Evolutionary conservation across 2,888 invertebrate genomes (phyloP).

Genomic region (Noctua fimbriata): DNA sequence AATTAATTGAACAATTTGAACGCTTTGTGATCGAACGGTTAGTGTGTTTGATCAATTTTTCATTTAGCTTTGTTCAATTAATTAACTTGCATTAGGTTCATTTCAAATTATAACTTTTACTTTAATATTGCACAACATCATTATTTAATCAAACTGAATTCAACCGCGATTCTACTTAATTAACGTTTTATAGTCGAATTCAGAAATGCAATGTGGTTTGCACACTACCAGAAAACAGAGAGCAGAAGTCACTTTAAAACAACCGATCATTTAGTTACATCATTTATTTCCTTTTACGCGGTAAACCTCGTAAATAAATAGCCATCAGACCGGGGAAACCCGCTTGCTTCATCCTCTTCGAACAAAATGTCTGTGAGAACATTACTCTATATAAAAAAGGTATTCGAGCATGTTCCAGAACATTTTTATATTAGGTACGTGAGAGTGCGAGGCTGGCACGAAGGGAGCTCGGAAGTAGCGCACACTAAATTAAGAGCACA

Average conservation of each 20-base stretch:
- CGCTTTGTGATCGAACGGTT: constrained; percentile 68
- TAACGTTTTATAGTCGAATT: constrained; percentile 11
- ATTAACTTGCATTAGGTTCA: constrained; percentile 27
- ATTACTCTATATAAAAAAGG: constrained; percentile 41
- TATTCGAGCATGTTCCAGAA: constrained; percentile 41
- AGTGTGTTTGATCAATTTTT: constrained; percentile 62
- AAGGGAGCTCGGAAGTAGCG: constrained; percentile 68
- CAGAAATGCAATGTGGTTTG: background rate
- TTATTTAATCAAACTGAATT: background rate
- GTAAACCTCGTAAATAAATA: constrained; percentile 44
- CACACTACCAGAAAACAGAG: background rate
- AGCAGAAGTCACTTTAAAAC: constrained; percentile 27
- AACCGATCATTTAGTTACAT: constrained; percentile 28
- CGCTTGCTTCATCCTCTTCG: constrained; percentile 14
- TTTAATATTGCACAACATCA: background rate
- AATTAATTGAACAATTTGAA: constrained; percentile 77
- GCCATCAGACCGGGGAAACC: constrained; percentile 26
- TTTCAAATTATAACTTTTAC: background rate
- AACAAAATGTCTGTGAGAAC: constrained; percentile 35
- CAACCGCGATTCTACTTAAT: background rate
- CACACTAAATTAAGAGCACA: constrained; percentile 80
- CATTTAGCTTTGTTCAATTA: constrained; percentile 53
- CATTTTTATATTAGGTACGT: constrained; percentile 52
- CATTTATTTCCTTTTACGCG: constrained; percentile 36
- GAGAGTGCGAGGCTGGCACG: constrained; percentile 55